Evolutionary conservation across 2,113 vertebrate species (phyloP), one percentile per base, ranked within the genome.

Genomic region (Aplodontia rufa): DNA sequence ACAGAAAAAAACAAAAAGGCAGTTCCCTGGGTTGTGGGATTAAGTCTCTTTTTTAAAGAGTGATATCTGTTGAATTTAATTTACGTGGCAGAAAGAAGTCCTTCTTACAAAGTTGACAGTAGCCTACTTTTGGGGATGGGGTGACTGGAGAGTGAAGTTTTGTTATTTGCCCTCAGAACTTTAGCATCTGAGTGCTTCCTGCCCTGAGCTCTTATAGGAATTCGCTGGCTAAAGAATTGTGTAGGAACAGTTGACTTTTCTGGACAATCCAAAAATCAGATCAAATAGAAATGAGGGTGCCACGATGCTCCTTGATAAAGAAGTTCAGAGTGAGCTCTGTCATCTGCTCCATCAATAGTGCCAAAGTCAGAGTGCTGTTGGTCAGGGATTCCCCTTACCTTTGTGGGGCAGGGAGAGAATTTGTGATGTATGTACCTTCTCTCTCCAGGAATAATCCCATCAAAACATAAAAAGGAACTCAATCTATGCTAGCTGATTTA

Each of bases 11-110:
- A n/a, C n/a, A n/a, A n/a, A n/a, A n/a, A n/a, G n/a, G n/a, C n/a
- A n/a, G n/a, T n/a, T n/a, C n/a, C n/a, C n/a, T n/a, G n/a, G n/a
- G n/a, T n/a, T n/a, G n/a, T n/a, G 19, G 62, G 35, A 90, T 68
- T 93, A 90, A 66, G 79, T 40, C 42, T 89, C 53, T 87, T 86
- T 78, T 66, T 49, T 5, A 55, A 66, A 62, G 30, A 90, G 69
- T 40, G 37, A 62, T 45, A 35, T 91, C 64, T 62, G 37, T 62
- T 82, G 16, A 80, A 68, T 47, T 75, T 80, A 86, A 60, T 47
- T 74, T 28, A 85, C 28, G 19, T 7, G 14, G 3, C 24, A 66
- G 30, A 90, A 19, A 58, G 24, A 47, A 37, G 55, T 5, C 22
- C 3, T 45, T 66, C 24, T 92, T 55, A 26, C 8, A 53, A 60